Conservation (phyloP, 2,113 vertebrate species). For the Ictalurus punctatus region DNA sequence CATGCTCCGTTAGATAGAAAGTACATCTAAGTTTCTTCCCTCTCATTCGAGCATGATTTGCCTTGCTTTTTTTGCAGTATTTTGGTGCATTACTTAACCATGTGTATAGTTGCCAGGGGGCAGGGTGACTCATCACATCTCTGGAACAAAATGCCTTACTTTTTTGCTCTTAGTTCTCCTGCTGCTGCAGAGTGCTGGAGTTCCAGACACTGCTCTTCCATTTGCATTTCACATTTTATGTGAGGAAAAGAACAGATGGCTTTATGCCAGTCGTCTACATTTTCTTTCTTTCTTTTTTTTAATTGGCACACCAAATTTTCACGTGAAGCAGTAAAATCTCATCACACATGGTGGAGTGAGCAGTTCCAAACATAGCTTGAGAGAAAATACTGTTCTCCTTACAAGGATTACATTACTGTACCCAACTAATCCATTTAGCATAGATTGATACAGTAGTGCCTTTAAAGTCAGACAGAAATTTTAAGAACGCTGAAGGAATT, state of each 20-base stretch:
- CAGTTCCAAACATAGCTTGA: slow-evolving; percentile 15
- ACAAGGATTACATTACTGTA: slow-evolving; percentile 6
- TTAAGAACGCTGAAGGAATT: not conserved
- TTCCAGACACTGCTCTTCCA: slow-evolving; percentile 30
- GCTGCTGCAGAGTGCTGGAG: slow-evolving; percentile 18
- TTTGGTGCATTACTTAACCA: slow-evolving; percentile 49
- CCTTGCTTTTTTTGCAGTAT: slow-evolving; percentile 35
- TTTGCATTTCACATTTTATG: slow-evolving; percentile 45
- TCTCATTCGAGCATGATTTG: slow-evolving; percentile 37
- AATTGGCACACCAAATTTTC: slow-evolving; percentile 32
- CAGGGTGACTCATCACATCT: slow-evolving; percentile 46
- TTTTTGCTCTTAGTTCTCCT: slow-evolving; percentile 37
- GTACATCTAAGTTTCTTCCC: slow-evolving; percentile 18
- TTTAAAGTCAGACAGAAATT: not conserved
- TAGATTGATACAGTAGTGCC: not conserved
- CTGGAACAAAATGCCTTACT: slow-evolving; percentile 54
- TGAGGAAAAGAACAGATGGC: slow-evolving; percentile 47
- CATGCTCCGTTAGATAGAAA: slow-evolving; percentile 38
- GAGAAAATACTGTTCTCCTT: slow-evolving; percentile 10
- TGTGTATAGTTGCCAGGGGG: slow-evolving; percentile 48
- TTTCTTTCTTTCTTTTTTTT: slow-evolving; percentile 31
- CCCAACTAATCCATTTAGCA: not conserved
- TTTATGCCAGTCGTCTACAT: slow-evolving; percentile 41
- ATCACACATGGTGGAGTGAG: slow-evolving; percentile 30
- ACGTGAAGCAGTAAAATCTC: slow-evolving; percentile 32